These are phyloP conservation scores for Chaetodon trifascialis DNA, from an alignment of 2,113 vertebrate species.

Conservation along the genomic window DNA sequence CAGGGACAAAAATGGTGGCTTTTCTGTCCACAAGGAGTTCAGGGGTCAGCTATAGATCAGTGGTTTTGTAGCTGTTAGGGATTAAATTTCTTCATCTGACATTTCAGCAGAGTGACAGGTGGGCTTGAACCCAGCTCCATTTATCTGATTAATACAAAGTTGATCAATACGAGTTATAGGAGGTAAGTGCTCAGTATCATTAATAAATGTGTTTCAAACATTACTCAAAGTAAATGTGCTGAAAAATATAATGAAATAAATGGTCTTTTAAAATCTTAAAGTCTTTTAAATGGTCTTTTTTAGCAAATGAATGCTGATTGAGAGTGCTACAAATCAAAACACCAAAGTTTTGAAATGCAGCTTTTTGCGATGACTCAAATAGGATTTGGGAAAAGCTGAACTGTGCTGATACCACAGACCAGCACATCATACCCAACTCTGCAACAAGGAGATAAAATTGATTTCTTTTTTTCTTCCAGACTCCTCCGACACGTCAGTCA, in stretches of 20 bases:
- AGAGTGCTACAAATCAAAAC: not conserved
- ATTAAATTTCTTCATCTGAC: not conserved
- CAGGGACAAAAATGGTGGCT: not conserved
- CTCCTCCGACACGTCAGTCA: constrained; percentile 28
- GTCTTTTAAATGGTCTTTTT: not conserved
- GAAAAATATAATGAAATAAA: not conserved
- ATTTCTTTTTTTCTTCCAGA: constrained; percentile 15
- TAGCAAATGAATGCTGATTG: not conserved
- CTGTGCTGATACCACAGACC: not conserved
- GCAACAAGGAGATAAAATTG: constrained; percentile 40
- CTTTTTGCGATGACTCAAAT: not conserved
- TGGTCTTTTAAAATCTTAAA: no score
- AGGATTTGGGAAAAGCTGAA: not conserved
- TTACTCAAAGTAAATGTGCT: no score
- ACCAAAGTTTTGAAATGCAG: not conserved
- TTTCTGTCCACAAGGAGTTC: not conserved
- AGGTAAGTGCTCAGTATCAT: not conserved
- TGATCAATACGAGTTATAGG: not conserved
- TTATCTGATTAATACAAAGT: not conserved
- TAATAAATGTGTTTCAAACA: not conserved
- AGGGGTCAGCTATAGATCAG: not conserved
- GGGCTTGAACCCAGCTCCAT: not conserved
- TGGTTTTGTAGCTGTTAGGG: not conserved
- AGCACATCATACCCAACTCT: constrained; percentile 23
- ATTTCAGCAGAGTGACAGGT: not conserved